A percentile compares a stretch with the other conserved stretches of the same genome.
phyloP scores from a whole-genome alignment of 2,113 vertebrate genomes.

The Chloropsis cyanopogon region DNA sequence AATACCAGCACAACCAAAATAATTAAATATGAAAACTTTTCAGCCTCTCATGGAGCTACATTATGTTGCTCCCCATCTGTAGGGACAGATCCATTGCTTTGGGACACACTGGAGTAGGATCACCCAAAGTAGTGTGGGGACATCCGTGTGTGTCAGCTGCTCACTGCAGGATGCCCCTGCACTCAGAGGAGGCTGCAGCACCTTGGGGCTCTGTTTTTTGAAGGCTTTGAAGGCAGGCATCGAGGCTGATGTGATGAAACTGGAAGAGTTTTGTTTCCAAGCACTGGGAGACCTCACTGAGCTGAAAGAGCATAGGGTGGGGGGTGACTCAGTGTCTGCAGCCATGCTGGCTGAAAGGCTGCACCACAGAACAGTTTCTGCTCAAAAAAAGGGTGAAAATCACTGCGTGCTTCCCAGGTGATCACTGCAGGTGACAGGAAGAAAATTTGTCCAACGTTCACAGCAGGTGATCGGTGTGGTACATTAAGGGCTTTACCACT shows the following conservation, averaged over 20 bases:
- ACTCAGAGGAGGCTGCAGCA: not conserved
- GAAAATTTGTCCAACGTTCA: not conserved
- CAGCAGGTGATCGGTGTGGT: not conserved
- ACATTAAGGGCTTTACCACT: not conserved
- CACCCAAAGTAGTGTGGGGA: not conserved
- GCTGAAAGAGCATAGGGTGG: fast-evolving
- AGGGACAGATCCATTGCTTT: not conserved
- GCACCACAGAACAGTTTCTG: fast-evolving
- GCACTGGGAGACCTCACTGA: not conserved
- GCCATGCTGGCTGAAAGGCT: not conserved
- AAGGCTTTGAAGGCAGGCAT: not conserved
- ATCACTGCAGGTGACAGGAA: not conserved
- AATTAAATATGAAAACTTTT: not conserved
- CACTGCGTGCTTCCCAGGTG: not conserved
- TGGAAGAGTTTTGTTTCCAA: not conserved
- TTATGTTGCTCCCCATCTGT: not conserved
- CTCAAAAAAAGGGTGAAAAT: not conserved
- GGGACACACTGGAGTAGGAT: not conserved
- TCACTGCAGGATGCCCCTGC: fast-evolving
- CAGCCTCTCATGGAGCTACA: not conserved
- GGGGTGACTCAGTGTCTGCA: not conserved
- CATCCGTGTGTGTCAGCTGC: not conserved
- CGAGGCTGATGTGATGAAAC: not conserved
- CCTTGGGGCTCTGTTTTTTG: not conserved
- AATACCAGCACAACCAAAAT: not conserved